Evolutionary conservation across 2,113 vertebrate species (phyloP).

Genomic region (Rhinoderma darwinii): DNA sequence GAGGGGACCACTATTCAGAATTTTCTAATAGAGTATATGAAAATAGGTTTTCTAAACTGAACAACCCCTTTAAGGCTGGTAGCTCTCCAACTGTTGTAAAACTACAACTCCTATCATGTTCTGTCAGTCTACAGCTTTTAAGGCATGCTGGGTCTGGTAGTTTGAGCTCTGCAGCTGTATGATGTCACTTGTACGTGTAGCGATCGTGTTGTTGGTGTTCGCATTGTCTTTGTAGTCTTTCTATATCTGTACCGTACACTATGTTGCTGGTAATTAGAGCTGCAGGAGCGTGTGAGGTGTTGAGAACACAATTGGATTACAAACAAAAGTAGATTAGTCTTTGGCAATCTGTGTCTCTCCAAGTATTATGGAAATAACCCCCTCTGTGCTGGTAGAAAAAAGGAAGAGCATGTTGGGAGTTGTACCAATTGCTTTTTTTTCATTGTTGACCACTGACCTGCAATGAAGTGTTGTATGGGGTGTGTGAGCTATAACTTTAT

Average conservation of each 20-base stretch:
- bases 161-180: background rate
- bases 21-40: too few species aligned
- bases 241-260: background rate
- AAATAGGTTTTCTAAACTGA: too few species aligned
- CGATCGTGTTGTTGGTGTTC: background rate
- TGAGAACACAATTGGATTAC: slow-evolving; percentile 27
- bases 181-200: background rate
- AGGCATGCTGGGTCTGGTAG: background rate
- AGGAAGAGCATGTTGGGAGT: background rate
- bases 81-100: background rate
- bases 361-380: background rate
- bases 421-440: background rate
- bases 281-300: slow-evolving; percentile 27
- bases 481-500: background rate
- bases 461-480: background rate
- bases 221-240: background rate
- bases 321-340: slow-evolving; percentile 29
- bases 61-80: too few species aligned
- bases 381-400: background rate
- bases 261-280: slow-evolving; percentile 19
- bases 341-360: slow-evolving; percentile 25
- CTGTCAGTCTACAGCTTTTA: background rate
- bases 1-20: too few species aligned
- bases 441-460: background rate
- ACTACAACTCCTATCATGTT: background rate